Base-by-base conservation (phyloP, 2,797 vertebrate species). In the Vireo griseus region DNA sequence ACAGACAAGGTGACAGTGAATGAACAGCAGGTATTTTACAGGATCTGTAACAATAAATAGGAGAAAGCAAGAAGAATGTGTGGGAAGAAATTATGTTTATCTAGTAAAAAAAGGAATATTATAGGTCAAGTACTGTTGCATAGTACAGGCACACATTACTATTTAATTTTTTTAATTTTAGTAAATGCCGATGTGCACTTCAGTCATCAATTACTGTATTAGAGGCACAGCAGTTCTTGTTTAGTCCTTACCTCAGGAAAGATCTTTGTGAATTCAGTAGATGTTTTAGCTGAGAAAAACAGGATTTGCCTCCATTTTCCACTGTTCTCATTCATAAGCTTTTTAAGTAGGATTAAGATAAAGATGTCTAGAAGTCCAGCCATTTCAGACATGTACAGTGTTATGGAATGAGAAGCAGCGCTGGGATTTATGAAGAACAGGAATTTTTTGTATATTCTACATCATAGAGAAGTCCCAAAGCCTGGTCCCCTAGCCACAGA, bases 321-420 rank as follows among this genome's bases (percentile, higher is more conserved):
- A 12, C 1, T 42, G 40, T 65, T 84, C 47, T 84, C 15, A 37
- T 75, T 89, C 51, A 62, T 54, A 73, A 94, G 33, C 55, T 76
- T 95, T 95, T 66, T 15, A 85, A 95, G 47, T 48, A 69, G 71
- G 44, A 79, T 90, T 73, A 95, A 85, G 74, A 55, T 29, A 55
- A 77, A 86, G 40, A 57, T 17, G 7, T 65, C 21, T 45, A 42
- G 48, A 83, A 86, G 65, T 80, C 35, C 2, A 14, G 35, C 48
- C 31, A 26, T 87, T 91, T 91, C 85, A 82, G 42, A 52, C 18
- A 16, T 29, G 22, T 59, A 33, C 17, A 28, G 35, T 33, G 52
- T 35, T 66, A 5, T 11, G 18, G 61, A 86, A 54, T 42, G 28
- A 73, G 57, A 83, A 54, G 13, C 40, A 37, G 51, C 33, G 11